Evolutionary conservation across 2,113 vertebrate species (phyloP), one percentile per base, ranked within the genome.

Genomic region (Ptilorrhoa leucosticta): DNA sequence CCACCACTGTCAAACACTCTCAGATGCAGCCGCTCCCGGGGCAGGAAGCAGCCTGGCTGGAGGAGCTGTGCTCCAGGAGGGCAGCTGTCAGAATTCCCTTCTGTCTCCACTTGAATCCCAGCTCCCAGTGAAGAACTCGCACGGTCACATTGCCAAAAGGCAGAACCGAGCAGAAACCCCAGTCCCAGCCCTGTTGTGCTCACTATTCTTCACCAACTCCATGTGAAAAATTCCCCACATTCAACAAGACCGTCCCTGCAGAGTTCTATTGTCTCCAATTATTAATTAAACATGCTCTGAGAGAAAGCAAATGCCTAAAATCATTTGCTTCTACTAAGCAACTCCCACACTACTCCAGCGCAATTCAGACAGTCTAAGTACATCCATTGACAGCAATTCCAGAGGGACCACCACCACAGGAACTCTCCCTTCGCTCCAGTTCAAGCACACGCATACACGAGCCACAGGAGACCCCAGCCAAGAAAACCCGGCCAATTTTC

Each of bases 231-330:
- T 89, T 94, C 88, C 71, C 90, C 40, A 83, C 79, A 89, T 94
- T 86, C 80, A 90, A 56, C 56, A 66, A 40, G 68, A 26, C 2
- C 13, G 69, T 89, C 93, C 95, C 95, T 69, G 78, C 87, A 79
- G 91, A 96, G 91, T 33, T 91, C 94, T 27, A 90, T 93, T 97
- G 94, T 97, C 94, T 96, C 87, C 20, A 80, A 24, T 91, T 94
- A 96, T 94, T 96, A 95, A 95, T 96, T 96, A 94, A 94, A 89
- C 85, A 94, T 90, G 93, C 80, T 94, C 88, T 57, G 88, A 79
- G 90, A 96, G 94, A 93, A 95, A 96, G 93, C 83, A 93, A 95
- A 90, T 93, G 76, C 90, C 88, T 87, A 60, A 90, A 95, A 95
- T 90, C 68, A 78, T 93, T 96, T 94, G 83, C 79, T 83, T 93